A percentile compares a stretch with the other conserved stretches of the same genome.
phyloP scores from a whole-genome alignment of 2,113 vertebrate genomes.

The Gallinago jamesoni region DNA sequence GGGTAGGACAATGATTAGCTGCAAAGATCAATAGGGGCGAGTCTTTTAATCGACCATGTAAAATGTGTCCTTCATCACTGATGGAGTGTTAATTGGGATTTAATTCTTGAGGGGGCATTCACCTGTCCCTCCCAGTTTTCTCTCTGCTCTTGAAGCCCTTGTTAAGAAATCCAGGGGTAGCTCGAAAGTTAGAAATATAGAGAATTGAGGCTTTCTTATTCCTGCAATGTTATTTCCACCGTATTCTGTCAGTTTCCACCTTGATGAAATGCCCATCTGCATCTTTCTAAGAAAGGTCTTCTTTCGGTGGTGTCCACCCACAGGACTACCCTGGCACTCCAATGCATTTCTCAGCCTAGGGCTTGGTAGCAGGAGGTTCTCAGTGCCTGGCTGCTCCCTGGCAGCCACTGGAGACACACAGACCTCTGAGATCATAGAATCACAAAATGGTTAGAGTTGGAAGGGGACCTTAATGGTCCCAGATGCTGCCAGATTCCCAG shows the following conservation, averaged over 20 bases:
- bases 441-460: no score
- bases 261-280: background rate
- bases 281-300: background rate
- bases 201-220: background rate
- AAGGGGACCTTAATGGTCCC: no score
- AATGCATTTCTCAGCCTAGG: background rate
- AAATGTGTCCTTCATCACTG: constrained; percentile 46
- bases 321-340: rapidly evolving
- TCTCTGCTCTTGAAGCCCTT: background rate
- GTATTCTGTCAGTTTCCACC: background rate
- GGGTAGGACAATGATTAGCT: constrained; percentile 58
- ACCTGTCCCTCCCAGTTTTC: background rate
- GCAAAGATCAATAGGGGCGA: constrained; percentile 62
- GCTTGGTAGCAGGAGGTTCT: background rate
- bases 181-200: background rate
- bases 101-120: constrained; percentile 35
- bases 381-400: background rate
- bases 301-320: background rate
- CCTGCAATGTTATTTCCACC: background rate
- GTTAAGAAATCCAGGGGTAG: background rate
- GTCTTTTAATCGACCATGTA: constrained; percentile 58
- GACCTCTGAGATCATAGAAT: background rate
- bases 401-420: background rate
- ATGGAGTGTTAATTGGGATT: constrained; percentile 56
- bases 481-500: background rate